Conservation (phyloP, 2,113 vertebrate genomes). For the Megaceryle torquata region DNA sequence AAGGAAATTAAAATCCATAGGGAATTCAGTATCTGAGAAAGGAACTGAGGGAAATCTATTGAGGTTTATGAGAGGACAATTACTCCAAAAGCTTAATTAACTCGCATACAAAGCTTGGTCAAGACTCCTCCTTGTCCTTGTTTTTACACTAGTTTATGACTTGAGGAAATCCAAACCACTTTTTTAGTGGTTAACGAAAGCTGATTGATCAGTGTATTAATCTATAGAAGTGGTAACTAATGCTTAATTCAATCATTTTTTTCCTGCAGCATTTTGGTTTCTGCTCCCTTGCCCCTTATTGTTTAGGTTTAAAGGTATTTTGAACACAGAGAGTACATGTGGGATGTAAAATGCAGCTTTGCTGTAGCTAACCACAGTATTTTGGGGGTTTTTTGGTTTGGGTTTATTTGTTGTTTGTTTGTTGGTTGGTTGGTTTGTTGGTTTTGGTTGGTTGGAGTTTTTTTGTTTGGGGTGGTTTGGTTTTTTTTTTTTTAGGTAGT, state of each 20-base stretch:
- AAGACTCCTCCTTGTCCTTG: background rate
- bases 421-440: too few relatives aligned
- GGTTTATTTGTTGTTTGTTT: too few relatives aligned
- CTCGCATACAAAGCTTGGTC: background rate
- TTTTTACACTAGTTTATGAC: background rate
- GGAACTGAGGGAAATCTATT: slow-evolving; percentile 1
- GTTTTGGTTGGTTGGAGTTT: too few relatives aligned
- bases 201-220: background rate
- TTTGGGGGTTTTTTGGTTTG: background rate
- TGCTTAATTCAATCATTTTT: background rate
- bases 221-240: background rate
- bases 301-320: background rate
- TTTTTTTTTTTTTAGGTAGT: background rate
- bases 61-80: slow-evolving; percentile 36
- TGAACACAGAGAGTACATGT: background rate
- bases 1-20: slow-evolving; percentile 52
- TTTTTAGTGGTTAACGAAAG: background rate
- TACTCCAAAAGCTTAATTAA: slow-evolving; percentile 42
- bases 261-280: background rate
- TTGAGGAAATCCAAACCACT: background rate
- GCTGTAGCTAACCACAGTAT: background rate
- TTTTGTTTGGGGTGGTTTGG: too few relatives aligned
- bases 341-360: background rate
- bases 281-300: background rate
- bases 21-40: slow-evolving; percentile 15